phyloP scores from a whole-genome alignment of 2,797 vertebrate species.

The Agapornis canus region DNA sequence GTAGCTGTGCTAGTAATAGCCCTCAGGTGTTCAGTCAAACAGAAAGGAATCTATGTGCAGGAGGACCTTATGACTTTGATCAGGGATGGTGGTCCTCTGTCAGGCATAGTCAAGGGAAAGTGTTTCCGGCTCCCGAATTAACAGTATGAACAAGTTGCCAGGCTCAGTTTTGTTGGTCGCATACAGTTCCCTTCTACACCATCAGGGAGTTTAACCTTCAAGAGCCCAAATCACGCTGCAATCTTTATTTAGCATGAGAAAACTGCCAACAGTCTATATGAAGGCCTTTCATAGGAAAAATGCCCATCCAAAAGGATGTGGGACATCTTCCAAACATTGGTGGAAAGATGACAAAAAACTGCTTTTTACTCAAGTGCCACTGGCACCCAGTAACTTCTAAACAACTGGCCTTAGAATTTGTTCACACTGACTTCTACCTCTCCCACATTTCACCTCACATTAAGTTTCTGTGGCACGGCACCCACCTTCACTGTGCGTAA shows the following conservation, averaged over 20 bases:
- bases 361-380: neutral
- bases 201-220: neutral
- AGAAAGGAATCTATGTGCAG: neutral
- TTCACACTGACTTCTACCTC: neutral
- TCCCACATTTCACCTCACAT: neutral
- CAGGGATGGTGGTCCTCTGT: neutral
- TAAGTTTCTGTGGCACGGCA: neutral
- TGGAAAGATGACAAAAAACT: neutral
- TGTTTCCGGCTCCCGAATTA: neutral
- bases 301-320: neutral
- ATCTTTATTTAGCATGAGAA: neutral
- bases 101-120: neutral
- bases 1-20: neutral
- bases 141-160: neutral
- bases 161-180: neutral
- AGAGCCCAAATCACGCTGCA: neutral
- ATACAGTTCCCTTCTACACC: neutral
- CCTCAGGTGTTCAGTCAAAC: neutral
- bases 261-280: neutral
- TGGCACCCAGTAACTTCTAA: neutral
- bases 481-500: neutral
- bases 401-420: neutral
- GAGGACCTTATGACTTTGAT: neutral
- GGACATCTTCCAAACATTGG: neutral
- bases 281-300: neutral